Base-by-base conservation (phyloP, 2,113 vertebrate genomes). In the Sitta europaea region DNA sequence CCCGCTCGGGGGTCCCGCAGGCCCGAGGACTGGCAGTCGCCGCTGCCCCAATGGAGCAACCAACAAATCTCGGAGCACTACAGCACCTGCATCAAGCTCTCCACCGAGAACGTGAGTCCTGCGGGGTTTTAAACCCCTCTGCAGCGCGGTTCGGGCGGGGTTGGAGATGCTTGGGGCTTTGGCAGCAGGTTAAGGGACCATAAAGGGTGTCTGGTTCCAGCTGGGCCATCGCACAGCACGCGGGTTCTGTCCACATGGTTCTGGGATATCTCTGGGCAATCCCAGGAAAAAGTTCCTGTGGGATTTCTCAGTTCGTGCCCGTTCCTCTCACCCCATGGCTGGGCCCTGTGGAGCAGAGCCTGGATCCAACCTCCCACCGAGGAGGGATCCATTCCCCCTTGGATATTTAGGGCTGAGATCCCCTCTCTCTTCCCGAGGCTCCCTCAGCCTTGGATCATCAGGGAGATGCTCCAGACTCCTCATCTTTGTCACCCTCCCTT, bases 11-110 rank as follows among this genome's bases (percentile, higher is more conserved):
- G 94, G 47, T 14, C 67, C 43, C 43, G 19, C 86, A 98, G 98
- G 94, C 58, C 38, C 76, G 53, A 80, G 36, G 40, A 54, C 94
- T 97, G 15, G 70, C 47, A 68, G 70, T 25, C 90, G 13, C 38
- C 77, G 2, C 51, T 98, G 33, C 98, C 98, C 10, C 99, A 98
- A 35, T 96, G 99, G 96, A 99, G 96, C 43, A 98, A 99, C 74
- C 97, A 97, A 3, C 98, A 99, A 97, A 99, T 99, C 95, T 98
- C 98, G 24, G 99, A 99, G 51, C 99, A 99, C 96, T 99, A 99
- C 91, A 99, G 98, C 51, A 99, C 99, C 63, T 99, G 99, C 95
- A 99, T 99, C 97, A 99, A 99, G 80, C 98, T 99, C 23, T 99
- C 98, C 63, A 95, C 98, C 21, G 99, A 99, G 97, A 99, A 99